Conservation (phyloP, 2,113 vertebrate species). For the Gavialis gangeticus region DNA sequence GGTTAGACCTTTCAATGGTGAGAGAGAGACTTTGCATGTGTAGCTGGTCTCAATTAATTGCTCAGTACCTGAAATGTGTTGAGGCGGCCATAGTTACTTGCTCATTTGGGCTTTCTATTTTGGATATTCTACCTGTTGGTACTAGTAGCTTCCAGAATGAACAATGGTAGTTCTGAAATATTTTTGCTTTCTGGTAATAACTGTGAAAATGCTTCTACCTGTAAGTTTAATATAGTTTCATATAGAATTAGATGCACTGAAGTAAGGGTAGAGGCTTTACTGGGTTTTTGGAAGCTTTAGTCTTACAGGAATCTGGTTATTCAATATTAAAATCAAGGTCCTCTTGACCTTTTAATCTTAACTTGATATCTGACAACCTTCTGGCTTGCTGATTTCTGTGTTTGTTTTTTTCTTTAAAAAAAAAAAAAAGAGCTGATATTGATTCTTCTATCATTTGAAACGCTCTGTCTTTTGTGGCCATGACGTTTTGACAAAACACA, state of each 20-base stretch:
- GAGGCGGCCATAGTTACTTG: not conserved
- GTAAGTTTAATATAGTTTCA: not conserved
- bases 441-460: not conserved
- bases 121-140: not conserved
- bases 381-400: not conserved
- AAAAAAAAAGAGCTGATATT: conserved; percentile 14
- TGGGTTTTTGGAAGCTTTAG: too few relatives aligned
- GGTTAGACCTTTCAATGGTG: too few relatives aligned
- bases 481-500: not conserved
- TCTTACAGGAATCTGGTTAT: too few relatives aligned
- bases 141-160: not conserved
- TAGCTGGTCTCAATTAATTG: too few relatives aligned
- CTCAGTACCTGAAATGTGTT: too few relatives aligned
- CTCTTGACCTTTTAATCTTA: not conserved
- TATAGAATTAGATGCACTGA: not conserved
- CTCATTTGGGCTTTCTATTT: not conserved
- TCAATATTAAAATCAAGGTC: too few relatives aligned
- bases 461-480: not conserved
- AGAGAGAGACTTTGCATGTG: too few relatives aligned
- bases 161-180: not conserved
- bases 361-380: not conserved
- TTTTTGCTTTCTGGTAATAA: not conserved
- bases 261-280: too few relatives aligned
- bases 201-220: not conserved
- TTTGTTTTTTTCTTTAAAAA: too few relatives aligned